These are phyloP conservation scores for Clepsis dumicolana DNA, from an alignment of 2,888 invertebrate genomes.

Conservation along the genomic window DNA sequence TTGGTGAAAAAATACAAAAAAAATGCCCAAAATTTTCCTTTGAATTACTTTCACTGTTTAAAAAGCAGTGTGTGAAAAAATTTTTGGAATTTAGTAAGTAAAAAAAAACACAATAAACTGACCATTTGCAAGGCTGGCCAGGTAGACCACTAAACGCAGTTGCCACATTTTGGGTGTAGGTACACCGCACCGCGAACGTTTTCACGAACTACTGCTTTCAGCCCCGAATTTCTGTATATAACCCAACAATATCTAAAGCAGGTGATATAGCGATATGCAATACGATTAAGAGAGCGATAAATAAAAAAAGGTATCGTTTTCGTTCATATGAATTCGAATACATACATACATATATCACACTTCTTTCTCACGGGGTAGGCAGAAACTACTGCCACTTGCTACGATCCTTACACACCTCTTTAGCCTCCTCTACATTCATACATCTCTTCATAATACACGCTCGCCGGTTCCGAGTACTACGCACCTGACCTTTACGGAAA, in stretches of 20 bases:
- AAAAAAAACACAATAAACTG: slow-evolving; percentile 15
- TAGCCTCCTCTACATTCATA: too few species aligned
- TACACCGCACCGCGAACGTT: slow-evolving; percentile 5
- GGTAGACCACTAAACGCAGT: slow-evolving; percentile 20
- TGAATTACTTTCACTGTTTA: too few species aligned
- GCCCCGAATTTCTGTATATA: slow-evolving; percentile 18
- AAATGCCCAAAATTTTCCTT: not conserved
- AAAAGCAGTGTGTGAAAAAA: not conserved
- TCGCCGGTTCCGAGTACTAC: too few species aligned
- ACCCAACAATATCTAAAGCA: slow-evolving; percentile 34
- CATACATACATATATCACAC: too few species aligned
- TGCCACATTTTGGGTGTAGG: slow-evolving; percentile 29
- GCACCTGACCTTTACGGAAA: too few species aligned
- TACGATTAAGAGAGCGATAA: not conserved
- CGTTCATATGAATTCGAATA: too few species aligned
- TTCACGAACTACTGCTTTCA: slow-evolving; percentile 20
- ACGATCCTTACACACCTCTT: too few species aligned
- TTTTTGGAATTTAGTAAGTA: too few species aligned
- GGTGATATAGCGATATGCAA: slow-evolving; percentile 8
- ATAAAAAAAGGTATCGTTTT: not conserved
- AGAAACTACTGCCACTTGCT: too few species aligned
- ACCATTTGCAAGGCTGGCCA: slow-evolving; percentile 24
- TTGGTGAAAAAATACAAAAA: too few species aligned
- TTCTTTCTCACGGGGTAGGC: too few species aligned
- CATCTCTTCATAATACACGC: too few species aligned